These are phyloP conservation scores for Grapholita molesta DNA, from an alignment of 1,140 invertebrate species.

Conservation along the genomic window DNA sequence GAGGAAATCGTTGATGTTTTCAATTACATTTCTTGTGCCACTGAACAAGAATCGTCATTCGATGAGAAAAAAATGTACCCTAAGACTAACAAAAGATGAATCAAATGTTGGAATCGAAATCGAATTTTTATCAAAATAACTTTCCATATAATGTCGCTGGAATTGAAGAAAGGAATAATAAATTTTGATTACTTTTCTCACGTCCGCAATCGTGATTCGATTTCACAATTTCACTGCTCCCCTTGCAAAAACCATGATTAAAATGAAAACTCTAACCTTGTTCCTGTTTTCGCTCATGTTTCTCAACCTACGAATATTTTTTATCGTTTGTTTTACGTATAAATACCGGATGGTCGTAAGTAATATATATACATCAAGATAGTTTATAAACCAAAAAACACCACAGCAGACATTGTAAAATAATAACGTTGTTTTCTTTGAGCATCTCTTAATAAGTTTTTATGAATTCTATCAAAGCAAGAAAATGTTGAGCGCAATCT, in stretches of 20 bases:
- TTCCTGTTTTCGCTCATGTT: not conserved
- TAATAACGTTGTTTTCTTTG: no score
- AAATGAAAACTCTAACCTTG: slow-evolving; percentile 40
- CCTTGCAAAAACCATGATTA: slow-evolving; percentile 53
- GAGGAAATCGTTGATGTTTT: slow-evolving; percentile 11
- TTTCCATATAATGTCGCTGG: slow-evolving; percentile 47
- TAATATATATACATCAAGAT: no score
- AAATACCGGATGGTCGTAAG: no score
- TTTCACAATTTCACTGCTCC: slow-evolving; percentile 59
- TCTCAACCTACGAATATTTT: not conserved
- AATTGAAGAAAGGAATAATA: slow-evolving; percentile 68
- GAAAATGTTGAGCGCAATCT: no score
- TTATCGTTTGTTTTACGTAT: not conserved
- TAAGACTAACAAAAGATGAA: slow-evolving; percentile 26
- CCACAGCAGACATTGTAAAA: no score
- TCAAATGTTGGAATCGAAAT: slow-evolving; percentile 44
- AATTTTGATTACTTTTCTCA: slow-evolving; percentile 72
- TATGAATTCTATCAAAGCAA: no score
- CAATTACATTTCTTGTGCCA: slow-evolving; percentile 15
- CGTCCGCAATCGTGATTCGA: slow-evolving; percentile 68
- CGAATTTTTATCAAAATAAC: slow-evolving; percentile 30
- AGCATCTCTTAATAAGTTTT: no score
- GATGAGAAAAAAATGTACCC: not conserved
- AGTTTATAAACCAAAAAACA: no score
- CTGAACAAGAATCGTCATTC: slow-evolving; percentile 15